A percentile compares a stretch with the other conserved stretches of the same genome.
These are phyloP conservation scores for Phoebastria nigripes DNA, from an alignment of 2,797 vertebrate species.

Conservation along the genomic window DNA sequence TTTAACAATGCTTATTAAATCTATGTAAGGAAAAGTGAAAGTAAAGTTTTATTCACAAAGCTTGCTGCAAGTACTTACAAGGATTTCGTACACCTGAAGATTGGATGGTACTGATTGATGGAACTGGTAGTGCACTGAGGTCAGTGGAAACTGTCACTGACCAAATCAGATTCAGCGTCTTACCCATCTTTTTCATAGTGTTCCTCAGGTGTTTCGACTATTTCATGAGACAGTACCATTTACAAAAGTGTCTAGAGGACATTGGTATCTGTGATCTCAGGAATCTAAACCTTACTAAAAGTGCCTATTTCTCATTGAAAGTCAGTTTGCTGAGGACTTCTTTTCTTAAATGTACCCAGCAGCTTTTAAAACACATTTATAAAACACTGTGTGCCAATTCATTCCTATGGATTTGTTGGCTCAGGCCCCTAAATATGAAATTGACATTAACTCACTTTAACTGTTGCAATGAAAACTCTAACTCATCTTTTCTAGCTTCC, in stretches of 20 bases:
- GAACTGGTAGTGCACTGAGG: not conserved
- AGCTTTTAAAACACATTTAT: not conserved
- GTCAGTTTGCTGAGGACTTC: not conserved
- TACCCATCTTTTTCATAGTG: not conserved
- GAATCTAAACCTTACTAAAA: not conserved
- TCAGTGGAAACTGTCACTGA: not conserved
- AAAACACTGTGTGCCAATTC: not conserved
- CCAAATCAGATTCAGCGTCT: not conserved
- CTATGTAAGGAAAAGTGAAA: not conserved
- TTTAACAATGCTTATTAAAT: not conserved
- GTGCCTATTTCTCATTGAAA: not conserved
- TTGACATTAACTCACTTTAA: not conserved
- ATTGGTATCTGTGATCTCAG: not conserved
- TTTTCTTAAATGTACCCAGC: not conserved
- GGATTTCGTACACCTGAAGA: not conserved
- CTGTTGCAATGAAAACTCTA: not conserved
- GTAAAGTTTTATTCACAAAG: not conserved
- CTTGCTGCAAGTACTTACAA: not conserved
- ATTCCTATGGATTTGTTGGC: not conserved
- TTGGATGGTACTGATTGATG: not conserved
- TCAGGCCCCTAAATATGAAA: not conserved
- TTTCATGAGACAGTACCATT: not conserved
- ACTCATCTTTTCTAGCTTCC: not conserved
- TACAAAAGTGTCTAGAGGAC: not conserved
- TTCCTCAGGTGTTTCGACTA: not conserved